Evolutionary conservation across 2,797 vertebrate genomes (phyloP).

Genomic region (Pantherophis alleghaniensis): DNA sequence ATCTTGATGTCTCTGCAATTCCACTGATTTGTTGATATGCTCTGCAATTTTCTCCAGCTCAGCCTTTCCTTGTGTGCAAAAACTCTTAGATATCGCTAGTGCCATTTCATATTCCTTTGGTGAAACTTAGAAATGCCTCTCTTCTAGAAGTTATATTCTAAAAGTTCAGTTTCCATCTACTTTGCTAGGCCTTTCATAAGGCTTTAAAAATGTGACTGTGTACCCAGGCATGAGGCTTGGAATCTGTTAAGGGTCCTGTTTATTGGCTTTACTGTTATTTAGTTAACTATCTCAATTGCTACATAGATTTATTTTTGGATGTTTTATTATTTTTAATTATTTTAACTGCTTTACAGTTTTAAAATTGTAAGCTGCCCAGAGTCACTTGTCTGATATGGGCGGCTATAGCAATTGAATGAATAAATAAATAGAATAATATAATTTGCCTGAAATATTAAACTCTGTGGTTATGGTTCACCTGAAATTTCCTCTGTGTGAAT

Average conservation of each 20-base stretch:
- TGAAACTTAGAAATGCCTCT: not conserved
- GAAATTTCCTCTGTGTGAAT: not conserved
- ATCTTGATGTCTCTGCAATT: not conserved
- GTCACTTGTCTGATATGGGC: not conserved
- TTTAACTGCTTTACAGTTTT: not conserved
- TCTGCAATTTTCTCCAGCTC: not conserved
- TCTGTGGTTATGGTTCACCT: not conserved
- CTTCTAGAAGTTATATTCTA: not conserved
- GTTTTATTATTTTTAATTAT: not conserved
- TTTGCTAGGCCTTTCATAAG: not conserved
- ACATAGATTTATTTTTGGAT: not conserved
- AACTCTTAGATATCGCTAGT: not conserved
- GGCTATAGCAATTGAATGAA: not conserved
- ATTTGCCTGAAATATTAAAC: not conserved
- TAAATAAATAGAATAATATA: not conserved
- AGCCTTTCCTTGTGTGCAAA: not conserved
- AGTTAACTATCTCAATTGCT: not conserved
- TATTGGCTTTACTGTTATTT: not conserved
- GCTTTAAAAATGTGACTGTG: not conserved
- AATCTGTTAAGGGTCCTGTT: not conserved
- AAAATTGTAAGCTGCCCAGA: not conserved
- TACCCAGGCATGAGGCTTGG: not conserved
- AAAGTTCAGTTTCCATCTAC: not conserved
- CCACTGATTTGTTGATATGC: not conserved
- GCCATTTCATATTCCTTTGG: not conserved